Evolutionary conservation across 1,140 invertebrate genomes (phyloP).

Genomic region (Wiebesia pumilae): DNA sequence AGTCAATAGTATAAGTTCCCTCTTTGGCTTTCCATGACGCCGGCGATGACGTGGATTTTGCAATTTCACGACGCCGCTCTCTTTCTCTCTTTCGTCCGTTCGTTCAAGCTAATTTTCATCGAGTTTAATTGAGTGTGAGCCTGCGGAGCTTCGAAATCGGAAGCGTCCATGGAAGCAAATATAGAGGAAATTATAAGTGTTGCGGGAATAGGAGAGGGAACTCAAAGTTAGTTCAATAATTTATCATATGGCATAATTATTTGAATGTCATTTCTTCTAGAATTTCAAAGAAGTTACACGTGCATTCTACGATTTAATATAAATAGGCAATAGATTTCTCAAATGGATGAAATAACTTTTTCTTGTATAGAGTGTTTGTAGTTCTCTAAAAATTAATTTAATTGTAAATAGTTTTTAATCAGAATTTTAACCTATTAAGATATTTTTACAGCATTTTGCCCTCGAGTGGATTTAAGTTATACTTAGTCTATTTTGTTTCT

Average conservation of each 20-base stretch:
- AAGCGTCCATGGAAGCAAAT: slow-evolving; percentile 19
- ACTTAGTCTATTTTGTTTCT: no score
- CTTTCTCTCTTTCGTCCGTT: slow-evolving; percentile 51
- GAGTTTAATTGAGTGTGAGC: slow-evolving; percentile 72
- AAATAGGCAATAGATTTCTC: no score
- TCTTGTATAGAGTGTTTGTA: no score
- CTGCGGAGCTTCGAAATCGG: slow-evolving; percentile 49
- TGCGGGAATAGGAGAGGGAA: not conserved
- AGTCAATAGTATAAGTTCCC: not conserved
- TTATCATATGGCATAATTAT: not conserved
- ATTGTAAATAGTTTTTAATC: no score
- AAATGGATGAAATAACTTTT: no score
- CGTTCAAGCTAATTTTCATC: slow-evolving; percentile 65
- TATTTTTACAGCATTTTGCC: no score
- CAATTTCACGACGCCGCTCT: slow-evolving; percentile 56
- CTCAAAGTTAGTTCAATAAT: slow-evolving; percentile 9
- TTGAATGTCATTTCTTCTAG: not conserved
- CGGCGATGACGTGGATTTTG: slow-evolving; percentile 19
- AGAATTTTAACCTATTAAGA: no score
- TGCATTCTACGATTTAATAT: no score
- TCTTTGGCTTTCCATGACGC: not conserved
- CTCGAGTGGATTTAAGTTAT: no score
- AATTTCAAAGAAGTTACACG: not conserved
- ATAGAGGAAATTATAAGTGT: slow-evolving; percentile 17
- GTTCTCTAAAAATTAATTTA: no score